Evolutionary conservation across 2,888 invertebrate genomes (phyloP), one percentile per base, ranked within the genome.

Genomic region (Eristalis arbustorum): DNA sequence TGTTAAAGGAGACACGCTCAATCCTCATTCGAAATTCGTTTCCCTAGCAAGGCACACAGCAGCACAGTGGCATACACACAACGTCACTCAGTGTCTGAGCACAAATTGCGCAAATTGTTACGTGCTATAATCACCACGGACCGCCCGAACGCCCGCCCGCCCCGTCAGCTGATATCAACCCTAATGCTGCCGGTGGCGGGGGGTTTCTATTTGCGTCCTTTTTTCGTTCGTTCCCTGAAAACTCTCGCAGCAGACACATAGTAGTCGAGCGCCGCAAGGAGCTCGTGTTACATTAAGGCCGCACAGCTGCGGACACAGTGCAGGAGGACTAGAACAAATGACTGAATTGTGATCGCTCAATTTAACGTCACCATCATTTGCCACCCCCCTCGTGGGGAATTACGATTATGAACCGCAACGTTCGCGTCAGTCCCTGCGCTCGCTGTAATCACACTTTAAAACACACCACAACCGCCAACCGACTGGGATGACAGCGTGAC

Each of bases 271-370:
- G 49, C 77, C 68, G 23, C 69, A 72, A 66, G 69, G 49, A 64
- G 42, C 69, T 56, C 73, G 66, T 40, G 49, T 82, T 40, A 68
- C 72, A 81, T 73, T 69, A 76, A 77, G 59, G 64, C 64, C 68
- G 81, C 81, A 49, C 76, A 81, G 67, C 63, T 68, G 81, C 57
- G 49, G 34, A 64, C 14, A 59, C 37, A 59, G 63, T 69, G 23
- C 68, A 40, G 57, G 57, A 74, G 62, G 74, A 84, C 76, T 61
- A 78, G 56, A 82, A 75, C 71, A 87, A 83, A 87, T 75, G 78
- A 87, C 87, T 63, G 66, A 78, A 87, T 78, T 83, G 87, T 83
- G 83, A 87, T 79, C 83, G 87, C 87, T 87, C 87, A 87, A 87
- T 83, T 83, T 79, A 79, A 78, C 83, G 78, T 75, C 67, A 83